Conservation (phyloP, 2,888 invertebrate genomes). For the Drosophila birchii region DNA sequence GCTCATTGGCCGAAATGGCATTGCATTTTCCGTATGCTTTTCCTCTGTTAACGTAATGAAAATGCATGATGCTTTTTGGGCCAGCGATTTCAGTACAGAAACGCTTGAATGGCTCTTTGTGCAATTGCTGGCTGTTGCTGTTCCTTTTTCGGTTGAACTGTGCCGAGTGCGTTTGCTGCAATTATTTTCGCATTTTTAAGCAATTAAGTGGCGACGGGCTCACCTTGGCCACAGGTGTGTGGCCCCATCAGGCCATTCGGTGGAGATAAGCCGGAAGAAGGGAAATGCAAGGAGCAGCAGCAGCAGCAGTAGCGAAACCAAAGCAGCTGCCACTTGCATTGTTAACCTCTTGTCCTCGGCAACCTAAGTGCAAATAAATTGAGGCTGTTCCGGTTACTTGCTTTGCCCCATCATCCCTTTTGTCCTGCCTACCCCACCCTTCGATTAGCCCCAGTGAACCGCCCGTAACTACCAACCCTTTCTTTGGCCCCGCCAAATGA, state of each 20-base stretch:
- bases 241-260: conserved; percentile 35
- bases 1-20: conserved; percentile 49
- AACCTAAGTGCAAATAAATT: conserved; percentile 79
- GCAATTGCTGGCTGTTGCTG: background rate
- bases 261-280: conserved; percentile 53
- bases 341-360: conserved; percentile 68
- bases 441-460: conserved; percentile 33
- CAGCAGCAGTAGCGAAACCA: conserved; percentile 11
- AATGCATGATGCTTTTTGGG: conserved; percentile 50
- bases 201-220: conserved; percentile 65
- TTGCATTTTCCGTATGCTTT: conserved; percentile 48
- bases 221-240: conserved; percentile 67
- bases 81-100: background rate
- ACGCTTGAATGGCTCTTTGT: conserved; percentile 19
- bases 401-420: conserved; percentile 1
- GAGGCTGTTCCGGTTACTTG: conserved; percentile 63
- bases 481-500: conserved; percentile 61
- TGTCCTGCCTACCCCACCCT: conserved; percentile 1
- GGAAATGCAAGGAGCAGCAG: background rate
- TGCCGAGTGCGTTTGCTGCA: conserved; percentile 55
- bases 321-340: conserved; percentile 60
- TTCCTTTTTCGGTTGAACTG: conserved; percentile 31
- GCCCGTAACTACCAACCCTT: background rate
- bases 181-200: conserved; percentile 75
- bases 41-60: conserved; percentile 60